Base-by-base conservation (phyloP, 2,797 vertebrate genomes). In the Anolis apletophallus region DNA sequence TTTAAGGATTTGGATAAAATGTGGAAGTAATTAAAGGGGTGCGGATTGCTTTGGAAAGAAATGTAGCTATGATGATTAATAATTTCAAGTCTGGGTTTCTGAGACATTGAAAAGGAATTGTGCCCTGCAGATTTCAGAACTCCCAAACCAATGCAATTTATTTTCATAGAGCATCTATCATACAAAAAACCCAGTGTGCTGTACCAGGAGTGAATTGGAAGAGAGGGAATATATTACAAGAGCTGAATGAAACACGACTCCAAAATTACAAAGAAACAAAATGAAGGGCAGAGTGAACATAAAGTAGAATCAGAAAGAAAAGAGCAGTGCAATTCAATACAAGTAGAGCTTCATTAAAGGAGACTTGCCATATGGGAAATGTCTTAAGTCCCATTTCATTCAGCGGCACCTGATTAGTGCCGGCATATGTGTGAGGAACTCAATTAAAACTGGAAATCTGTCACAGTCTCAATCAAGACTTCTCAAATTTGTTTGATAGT, bases 61-160 rank as follows among this genome's bases (percentile, higher is more conserved):
- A 80, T 10, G 57, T 1, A 79, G 0, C 85, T 74, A 79, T 78
- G 55, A 67, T 55, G 2, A 26, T 75, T 74, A 2, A 10, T 19
- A 89, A 88, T 11, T 83, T 46, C 32, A 83, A 80, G 59, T 81
- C 3, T 36, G 77, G 74, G 85, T 89, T 89, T 86, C 67, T 89
- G 23, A 89, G 57, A 2, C 61, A 85, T 57, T 64, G 57, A 85
- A 83, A 88, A 50, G 90, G 75, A 82, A 34, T 80, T 71, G 68
- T 83, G 68, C 57, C 34, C 29, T 77, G 75, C 54, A 83, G 88
- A 87, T 85, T 67, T 71, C 59, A 67, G n/a, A 59, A 71, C 73
- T 92, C 2, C 68, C 83, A 78, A 23, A 32, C 1, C 57, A 77
- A 88, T 77, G 75, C 55, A 72, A 83, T 87, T 79, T 83, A 82